These are phyloP conservation scores for Tachina grossa DNA, from an alignment of 2,888 invertebrate species.

Conservation along the genomic window DNA sequence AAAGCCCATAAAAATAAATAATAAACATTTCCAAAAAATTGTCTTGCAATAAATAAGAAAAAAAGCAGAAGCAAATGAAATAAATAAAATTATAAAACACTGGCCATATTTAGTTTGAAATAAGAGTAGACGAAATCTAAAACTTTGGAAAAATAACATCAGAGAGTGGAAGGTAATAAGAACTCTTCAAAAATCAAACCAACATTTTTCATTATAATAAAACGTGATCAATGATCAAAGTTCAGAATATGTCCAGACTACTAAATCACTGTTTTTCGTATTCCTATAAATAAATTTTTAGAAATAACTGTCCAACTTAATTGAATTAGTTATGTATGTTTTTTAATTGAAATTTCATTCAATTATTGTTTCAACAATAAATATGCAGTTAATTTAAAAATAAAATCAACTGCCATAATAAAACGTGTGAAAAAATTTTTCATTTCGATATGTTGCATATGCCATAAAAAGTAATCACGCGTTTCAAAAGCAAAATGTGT, in stretches of 20 bases:
- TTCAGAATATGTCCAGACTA: background rate
- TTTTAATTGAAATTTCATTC: slow-evolving; percentile 47
- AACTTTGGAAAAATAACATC: background rate
- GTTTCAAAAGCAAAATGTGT: slow-evolving; percentile 25
- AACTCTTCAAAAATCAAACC: background rate
- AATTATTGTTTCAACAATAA: slow-evolving; percentile 57
- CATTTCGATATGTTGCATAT: slow-evolving; percentile 30
- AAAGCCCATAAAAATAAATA: slow-evolving; percentile 34
- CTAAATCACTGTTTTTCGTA: slow-evolving; percentile 2
- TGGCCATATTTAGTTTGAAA: slow-evolving; percentile 15
- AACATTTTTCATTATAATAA: slow-evolving; percentile 1
- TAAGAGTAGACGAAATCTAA: slow-evolving; percentile 30
- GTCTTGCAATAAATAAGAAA: slow-evolving; percentile 4
- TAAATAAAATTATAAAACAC: slow-evolving; percentile 9
- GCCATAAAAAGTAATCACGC: slow-evolving; percentile 53
- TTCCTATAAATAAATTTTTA: slow-evolving; percentile 14
- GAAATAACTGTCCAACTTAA: slow-evolving; percentile 24
- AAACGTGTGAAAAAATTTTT: slow-evolving; percentile 59
- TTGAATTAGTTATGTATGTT: slow-evolving; percentile 24
- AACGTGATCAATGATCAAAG: slow-evolving; percentile 43
- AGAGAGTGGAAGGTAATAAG: background rate
- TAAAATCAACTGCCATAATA: slow-evolving; percentile 28
- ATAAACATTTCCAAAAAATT: slow-evolving; percentile 41
- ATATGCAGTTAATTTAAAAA: slow-evolving; percentile 9
- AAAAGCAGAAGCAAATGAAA: background rate